A percentile compares a stretch with the other conserved stretches of the same genome.
These are phyloP conservation scores for Macquaria australasica DNA, from an alignment of 2,113 vertebrate species.

Conservation along the genomic window DNA sequence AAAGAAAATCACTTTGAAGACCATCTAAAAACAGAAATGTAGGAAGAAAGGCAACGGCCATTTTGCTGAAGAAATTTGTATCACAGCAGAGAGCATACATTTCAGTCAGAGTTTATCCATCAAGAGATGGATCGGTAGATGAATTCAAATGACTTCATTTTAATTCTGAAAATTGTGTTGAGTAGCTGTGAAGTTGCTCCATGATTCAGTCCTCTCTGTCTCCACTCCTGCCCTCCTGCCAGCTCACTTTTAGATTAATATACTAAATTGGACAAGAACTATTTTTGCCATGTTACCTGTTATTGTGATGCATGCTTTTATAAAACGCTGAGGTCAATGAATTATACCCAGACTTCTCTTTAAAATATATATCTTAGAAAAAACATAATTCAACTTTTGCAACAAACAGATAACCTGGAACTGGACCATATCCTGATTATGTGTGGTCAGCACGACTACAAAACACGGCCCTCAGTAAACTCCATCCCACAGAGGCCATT, in stretches of 20 bases:
- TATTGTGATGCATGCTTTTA: neutral
- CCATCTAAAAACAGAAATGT: constrained; percentile 32
- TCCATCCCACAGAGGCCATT: constrained; percentile 69
- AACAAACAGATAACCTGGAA: constrained; percentile 31
- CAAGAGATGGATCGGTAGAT: neutral
- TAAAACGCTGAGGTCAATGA: neutral
- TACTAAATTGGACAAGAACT: neutral
- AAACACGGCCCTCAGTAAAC: constrained; percentile 61
- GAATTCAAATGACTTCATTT: neutral
- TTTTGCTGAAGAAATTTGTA: constrained; percentile 23
- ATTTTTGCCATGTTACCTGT: neutral
- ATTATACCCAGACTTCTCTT: neutral
- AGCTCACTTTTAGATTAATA: neutral
- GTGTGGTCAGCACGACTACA: constrained; percentile 53
- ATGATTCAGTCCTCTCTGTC: constrained; percentile 20
- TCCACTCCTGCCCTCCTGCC: neutral
- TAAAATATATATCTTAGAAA: neutral
- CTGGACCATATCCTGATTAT: constrained; percentile 24
- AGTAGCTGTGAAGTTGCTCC: constrained; percentile 18
- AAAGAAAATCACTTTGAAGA: constrained; percentile 46
- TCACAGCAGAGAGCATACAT: neutral
- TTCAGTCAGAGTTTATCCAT: neutral
- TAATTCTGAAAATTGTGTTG: constrained; percentile 4
- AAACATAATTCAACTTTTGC: constrained; percentile 11
- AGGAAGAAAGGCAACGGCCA: neutral